Conservation (phyloP, 2,797 vertebrate species). For the Ispidina picta region DNA sequence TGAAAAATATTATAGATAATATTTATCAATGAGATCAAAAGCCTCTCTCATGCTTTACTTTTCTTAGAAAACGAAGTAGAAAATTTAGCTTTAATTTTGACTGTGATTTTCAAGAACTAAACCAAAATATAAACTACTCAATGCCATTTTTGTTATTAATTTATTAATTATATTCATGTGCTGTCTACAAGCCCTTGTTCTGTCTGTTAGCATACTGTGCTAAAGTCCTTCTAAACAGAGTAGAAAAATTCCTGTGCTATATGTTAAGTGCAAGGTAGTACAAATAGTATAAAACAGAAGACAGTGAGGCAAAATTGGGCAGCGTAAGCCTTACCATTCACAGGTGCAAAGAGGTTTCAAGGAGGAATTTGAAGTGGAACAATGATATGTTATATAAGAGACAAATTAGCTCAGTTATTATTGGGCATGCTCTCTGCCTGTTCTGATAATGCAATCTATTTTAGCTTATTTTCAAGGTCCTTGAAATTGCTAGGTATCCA, state of each 20-base stretch:
- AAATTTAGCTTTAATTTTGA: neutral
- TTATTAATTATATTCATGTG: neutral
- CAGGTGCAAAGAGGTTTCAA: conserved; percentile 30
- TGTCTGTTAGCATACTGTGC: neutral
- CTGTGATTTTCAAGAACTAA: neutral
- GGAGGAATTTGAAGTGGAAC: conserved; percentile 32
- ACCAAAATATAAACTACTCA: neutral
- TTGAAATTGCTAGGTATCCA: conserved; percentile 56
- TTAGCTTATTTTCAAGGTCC: conserved; percentile 41
- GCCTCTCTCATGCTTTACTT: neutral
- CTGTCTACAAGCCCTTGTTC: neutral
- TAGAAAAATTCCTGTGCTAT: neutral
- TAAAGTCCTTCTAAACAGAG: neutral
- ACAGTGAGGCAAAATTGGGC: neutral
- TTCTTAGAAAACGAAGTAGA: neutral
- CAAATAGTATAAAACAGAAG: neutral
- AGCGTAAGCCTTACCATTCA: neutral
- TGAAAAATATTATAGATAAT: too few relatives aligned
- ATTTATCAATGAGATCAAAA: too few relatives aligned
- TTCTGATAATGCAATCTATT: conserved; percentile 52
- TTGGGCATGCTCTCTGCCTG: conserved; percentile 5
- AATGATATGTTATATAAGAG: conserved; percentile 41
- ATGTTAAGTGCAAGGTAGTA: neutral
- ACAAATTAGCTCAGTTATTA: conserved; percentile 43
- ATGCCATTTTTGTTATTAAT: neutral